Evolutionary conservation across 2,797 vertebrate genomes (phyloP).

Genomic region (Dryobates pubescens): DNA sequence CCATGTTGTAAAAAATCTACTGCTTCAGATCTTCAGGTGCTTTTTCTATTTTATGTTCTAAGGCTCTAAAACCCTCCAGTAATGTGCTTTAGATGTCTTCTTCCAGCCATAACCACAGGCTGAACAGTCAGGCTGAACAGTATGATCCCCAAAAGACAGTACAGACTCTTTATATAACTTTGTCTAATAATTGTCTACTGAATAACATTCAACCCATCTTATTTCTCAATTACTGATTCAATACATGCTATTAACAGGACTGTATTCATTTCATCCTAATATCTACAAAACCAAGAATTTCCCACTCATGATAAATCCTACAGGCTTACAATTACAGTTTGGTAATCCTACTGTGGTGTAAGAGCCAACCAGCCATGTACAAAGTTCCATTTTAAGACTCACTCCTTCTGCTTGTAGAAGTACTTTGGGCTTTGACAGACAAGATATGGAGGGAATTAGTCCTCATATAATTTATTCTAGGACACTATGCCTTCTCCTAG

Average conservation of each 20-base stretch:
- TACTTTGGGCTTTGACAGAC: not conserved
- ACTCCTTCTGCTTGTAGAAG: not conserved
- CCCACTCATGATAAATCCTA: not conserved
- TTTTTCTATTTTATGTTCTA: not conserved
- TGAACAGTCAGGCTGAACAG: not conserved
- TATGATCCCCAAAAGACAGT: not conserved
- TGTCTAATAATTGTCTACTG: not conserved
- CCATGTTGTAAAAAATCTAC: not conserved
- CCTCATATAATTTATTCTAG: not conserved
- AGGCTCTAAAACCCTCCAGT: not conserved
- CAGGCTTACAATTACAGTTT: not conserved
- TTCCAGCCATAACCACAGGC: not conserved
- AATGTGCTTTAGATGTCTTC: not conserved
- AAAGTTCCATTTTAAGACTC: not conserved
- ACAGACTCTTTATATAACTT: not conserved
- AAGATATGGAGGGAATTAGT: not conserved
- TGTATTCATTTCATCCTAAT: not conserved
- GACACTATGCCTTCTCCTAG: not conserved
- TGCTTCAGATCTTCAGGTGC: not conserved
- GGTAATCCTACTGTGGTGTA: not conserved
- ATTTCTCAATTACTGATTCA: not conserved
- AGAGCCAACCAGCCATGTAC: not conserved
- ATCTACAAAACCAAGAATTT: not conserved
- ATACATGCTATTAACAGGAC: not conserved
- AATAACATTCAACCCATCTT: not conserved